These are phyloP conservation scores for Lepidurus couesii DNA, from an alignment of 1,140 invertebrate genomes.

Conservation along the genomic window DNA sequence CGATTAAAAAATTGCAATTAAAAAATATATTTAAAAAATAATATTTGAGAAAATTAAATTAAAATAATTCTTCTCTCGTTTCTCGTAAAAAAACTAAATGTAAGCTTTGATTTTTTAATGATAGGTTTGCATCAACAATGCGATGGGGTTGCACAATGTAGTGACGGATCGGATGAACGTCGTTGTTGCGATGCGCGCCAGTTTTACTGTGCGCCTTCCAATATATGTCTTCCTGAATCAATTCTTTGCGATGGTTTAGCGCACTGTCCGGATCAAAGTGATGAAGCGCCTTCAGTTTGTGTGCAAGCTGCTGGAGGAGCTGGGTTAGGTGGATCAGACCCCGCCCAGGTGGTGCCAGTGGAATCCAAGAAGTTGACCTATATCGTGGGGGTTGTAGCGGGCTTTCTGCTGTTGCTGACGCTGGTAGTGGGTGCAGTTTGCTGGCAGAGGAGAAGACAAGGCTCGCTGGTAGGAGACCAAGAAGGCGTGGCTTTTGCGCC, in stretches of 20 bases:
- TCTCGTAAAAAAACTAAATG: background rate
- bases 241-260: conserved; percentile 64
- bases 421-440: conserved; percentile 48
- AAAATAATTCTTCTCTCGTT: background rate
- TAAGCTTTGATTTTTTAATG: conserved; percentile 31
- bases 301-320: background rate
- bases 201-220: conserved; percentile 32
- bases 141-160: conserved; percentile 65
- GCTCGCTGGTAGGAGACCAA: conserved; percentile 44
- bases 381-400: conserved; percentile 44
- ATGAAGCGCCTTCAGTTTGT: conserved; percentile 49
- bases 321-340: conserved; percentile 37
- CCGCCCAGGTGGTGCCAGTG: conserved; percentile 51
- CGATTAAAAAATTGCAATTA: no score
- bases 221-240: conserved; percentile 43
- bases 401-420: conserved; percentile 46
- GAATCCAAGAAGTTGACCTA: conserved; percentile 46
- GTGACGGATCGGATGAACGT: conserved; percentile 60
- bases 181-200: conserved; percentile 37
- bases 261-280: conserved; percentile 64
- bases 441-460: conserved; percentile 30
- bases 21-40: no score
- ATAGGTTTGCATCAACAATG: conserved; percentile 45
- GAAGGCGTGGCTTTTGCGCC: conserved; percentile 42
- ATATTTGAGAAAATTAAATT: background rate